Percentiles rank a stretch among this genome's conserved stretches.
phyloP scores from a whole-genome alignment of 2,797 vertebrate genomes.

The Cryptoprocta ferox region DNA sequence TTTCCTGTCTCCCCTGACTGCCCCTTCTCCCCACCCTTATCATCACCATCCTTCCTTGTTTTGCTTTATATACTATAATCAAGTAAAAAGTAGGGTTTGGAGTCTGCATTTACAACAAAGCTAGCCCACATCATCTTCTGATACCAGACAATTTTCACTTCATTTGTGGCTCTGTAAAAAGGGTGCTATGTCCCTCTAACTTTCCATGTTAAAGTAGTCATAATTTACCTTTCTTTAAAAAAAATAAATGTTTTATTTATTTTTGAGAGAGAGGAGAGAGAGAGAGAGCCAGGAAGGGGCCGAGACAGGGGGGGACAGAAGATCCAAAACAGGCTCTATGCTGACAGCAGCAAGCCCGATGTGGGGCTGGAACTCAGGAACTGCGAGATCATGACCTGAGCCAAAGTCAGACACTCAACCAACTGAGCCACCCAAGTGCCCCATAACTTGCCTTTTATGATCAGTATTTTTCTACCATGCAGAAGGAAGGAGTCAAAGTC shows the following conservation, averaged over 20 bases:
- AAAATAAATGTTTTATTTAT: no score
- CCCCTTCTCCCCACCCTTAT: not conserved
- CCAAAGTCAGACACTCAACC: no score
- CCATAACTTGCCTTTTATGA: not conserved
- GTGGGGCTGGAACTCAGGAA: no score
- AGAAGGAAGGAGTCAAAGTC: not conserved
- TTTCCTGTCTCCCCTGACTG: not conserved
- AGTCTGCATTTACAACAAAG: not conserved
- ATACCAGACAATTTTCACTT: not conserved
- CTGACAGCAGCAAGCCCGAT: no score
- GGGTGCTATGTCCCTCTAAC: not conserved
- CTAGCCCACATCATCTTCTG: not conserved
- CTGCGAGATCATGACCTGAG: no score
- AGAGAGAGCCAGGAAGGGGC: no score
- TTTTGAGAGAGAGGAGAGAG: no score
- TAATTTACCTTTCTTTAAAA: not conserved
- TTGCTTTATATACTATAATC: not conserved
- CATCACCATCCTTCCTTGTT: not conserved
- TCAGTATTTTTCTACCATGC: not conserved
- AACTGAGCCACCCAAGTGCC: no score
- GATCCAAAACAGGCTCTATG: no score
- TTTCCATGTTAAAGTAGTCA: not conserved
- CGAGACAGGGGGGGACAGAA: no score
- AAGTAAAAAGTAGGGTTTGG: not conserved
- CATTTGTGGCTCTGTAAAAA: not conserved